Conservation (phyloP, 2,888 invertebrate species). For the Lycocerus yunnanus region DNA sequence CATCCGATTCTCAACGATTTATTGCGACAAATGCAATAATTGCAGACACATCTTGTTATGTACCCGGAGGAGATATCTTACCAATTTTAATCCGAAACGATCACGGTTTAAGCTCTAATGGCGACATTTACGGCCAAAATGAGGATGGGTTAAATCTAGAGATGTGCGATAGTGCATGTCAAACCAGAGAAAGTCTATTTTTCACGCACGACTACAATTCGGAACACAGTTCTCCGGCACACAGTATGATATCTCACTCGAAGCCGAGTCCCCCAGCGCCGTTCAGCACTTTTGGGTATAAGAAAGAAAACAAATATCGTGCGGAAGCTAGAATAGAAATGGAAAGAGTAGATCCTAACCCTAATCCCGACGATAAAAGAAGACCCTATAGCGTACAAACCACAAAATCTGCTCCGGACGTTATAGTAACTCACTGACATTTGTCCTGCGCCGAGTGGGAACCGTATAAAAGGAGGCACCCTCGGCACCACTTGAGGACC, state of each 20-base stretch:
- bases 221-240: constrained; percentile 52
- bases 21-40: constrained; percentile 33
- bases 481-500: constrained; percentile 51
- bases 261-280: constrained; percentile 50
- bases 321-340: constrained; percentile 68
- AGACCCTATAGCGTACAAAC: constrained; percentile 82
- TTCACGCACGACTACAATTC: constrained; percentile 53
- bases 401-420: constrained; percentile 88
- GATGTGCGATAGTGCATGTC: constrained; percentile 78
- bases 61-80: constrained; percentile 56
- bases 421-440: constrained; percentile 83
- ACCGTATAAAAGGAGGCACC: constrained; percentile 62
- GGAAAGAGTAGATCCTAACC: constrained; percentile 47
- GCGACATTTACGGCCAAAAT: constrained; percentile 44
- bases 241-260: constrained; percentile 49
- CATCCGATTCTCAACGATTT: constrained; percentile 45
- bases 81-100: constrained; percentile 52
- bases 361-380: constrained; percentile 47
- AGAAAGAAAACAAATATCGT: constrained; percentile 57
- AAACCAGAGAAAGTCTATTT: constrained; percentile 81
- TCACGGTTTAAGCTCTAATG: constrained; percentile 45
- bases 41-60: constrained; percentile 54
- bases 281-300: constrained; percentile 64
- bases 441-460: constrained; percentile 70
- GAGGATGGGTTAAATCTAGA: constrained; percentile 54